Evolutionary conservation across 2,113 vertebrate genomes (phyloP).

Genomic region (Connochaetes taurinus): DNA sequence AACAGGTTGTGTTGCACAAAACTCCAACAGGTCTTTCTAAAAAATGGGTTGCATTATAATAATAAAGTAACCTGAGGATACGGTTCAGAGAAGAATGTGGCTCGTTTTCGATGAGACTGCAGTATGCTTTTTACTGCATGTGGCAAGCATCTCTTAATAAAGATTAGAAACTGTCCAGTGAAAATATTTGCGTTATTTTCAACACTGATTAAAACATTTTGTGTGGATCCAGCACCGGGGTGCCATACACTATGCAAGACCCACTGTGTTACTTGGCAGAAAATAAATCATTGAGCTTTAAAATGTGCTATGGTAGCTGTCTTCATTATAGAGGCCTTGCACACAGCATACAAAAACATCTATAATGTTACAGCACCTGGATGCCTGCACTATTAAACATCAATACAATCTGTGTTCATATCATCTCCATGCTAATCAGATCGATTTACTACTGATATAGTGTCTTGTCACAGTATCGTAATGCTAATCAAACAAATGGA

Average conservation of each 20-base stretch:
- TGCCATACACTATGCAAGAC: constrained; percentile 60
- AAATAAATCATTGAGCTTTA: constrained; percentile 72
- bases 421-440: constrained; percentile 88
- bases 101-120: constrained; percentile 43
- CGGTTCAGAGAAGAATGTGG: not conserved
- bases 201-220: constrained; percentile 74
- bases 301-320: constrained; percentile 73
- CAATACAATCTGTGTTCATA: constrained; percentile 83
- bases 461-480: constrained; percentile 78
- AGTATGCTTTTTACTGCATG: constrained; percentile 5
- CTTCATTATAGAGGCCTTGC: constrained; percentile 71
- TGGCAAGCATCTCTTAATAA: constrained; percentile 56
- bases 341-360: constrained; percentile 70
- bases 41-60: not conserved
- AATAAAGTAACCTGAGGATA: constrained; percentile 28
- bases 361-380: constrained; percentile 75
- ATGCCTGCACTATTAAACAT: constrained; percentile 78
- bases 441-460: constrained; percentile 84
- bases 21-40: not conserved
- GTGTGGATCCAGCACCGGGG: constrained; percentile 26
- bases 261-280: constrained; percentile 70
- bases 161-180: constrained; percentile 59
- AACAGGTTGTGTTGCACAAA: not conserved
- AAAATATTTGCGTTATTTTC: constrained; percentile 46
- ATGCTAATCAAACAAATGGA: constrained; percentile 85